Conservation (phyloP, 2,797 vertebrate genomes). For the Natrix natrix region DNA sequence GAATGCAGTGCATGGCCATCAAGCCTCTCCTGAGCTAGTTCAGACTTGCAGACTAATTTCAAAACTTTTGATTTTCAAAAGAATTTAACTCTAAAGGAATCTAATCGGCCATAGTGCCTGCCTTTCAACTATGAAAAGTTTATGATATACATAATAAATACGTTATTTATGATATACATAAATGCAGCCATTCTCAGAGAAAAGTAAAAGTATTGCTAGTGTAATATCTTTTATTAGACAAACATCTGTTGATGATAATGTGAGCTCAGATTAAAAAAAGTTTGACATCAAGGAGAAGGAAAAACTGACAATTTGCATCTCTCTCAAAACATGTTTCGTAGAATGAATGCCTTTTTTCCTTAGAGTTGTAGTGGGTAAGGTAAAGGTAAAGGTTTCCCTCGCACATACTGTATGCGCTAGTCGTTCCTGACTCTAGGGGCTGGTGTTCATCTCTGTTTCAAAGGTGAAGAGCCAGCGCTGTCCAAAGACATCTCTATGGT, state of each 20-base stretch:
- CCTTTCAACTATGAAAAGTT: neutral
- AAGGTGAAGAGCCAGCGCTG: too few species aligned
- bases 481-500: too few species aligned
- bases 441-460: too few species aligned
- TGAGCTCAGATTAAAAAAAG: neutral
- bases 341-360: neutral
- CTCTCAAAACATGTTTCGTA: neutral
- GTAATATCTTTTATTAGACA: conserved; percentile 5
- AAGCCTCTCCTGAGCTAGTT: conserved; percentile 37
- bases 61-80: conserved; percentile 31
- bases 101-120: neutral
- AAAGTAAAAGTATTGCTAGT: neutral
- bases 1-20: conserved; percentile 40
- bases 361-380: neutral
- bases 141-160: too few species aligned
- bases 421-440: too few species aligned
- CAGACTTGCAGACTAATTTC: conserved; percentile 42
- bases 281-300: neutral
- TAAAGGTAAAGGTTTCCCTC: too few species aligned
- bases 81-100: neutral
- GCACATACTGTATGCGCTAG: too few species aligned
- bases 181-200: neutral
- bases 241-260: conserved; percentile 1
- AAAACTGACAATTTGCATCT: neutral
- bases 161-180: neutral